phyloP scores from a whole-genome alignment of 2,888 invertebrate species.

The Masnerella sp. region DNA sequence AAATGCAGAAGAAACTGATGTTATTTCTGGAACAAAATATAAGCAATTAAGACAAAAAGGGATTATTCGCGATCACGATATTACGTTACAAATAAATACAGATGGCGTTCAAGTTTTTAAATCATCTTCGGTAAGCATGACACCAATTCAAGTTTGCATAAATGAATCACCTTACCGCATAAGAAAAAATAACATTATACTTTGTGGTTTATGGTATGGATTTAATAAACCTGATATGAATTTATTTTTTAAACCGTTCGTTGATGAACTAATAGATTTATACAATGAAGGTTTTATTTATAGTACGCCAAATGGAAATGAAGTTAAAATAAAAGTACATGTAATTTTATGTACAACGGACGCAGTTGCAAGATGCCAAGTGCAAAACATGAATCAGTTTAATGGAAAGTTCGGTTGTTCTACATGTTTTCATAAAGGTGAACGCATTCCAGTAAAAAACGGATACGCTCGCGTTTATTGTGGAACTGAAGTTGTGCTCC shows the following conservation, averaged over 20 bases:
- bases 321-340: conserved; percentile 18
- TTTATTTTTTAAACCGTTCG: conserved; percentile 9
- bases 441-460: conserved; percentile 4
- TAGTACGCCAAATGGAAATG: neutral
- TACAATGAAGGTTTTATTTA: conserved; percentile 16
- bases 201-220: conserved; percentile 27
- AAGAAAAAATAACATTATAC: conserved; percentile 25
- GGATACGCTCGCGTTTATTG: conserved; percentile 23
- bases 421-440: conserved; percentile 15
- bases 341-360: conserved; percentile 13
- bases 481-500: neutral
- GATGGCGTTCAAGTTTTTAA: conserved; percentile 36
- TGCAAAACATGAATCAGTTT: conserved; percentile 22
- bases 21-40: conserved; percentile 6
- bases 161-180: conserved; percentile 19
- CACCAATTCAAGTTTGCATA: conserved; percentile 7
- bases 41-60: conserved; percentile 8
- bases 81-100: conserved; percentile 44
- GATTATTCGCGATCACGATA: conserved; percentile 31
- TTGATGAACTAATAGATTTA: conserved; percentile 4
- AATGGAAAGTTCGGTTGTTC: conserved; percentile 28
- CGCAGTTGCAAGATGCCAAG: conserved; percentile 4
- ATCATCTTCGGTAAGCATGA: conserved; percentile 7
- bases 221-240: neutral
- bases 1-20: conserved; percentile 2